Conservation (phyloP, 2,888 invertebrate genomes). For the Brassicogethes aeneus region DNA sequence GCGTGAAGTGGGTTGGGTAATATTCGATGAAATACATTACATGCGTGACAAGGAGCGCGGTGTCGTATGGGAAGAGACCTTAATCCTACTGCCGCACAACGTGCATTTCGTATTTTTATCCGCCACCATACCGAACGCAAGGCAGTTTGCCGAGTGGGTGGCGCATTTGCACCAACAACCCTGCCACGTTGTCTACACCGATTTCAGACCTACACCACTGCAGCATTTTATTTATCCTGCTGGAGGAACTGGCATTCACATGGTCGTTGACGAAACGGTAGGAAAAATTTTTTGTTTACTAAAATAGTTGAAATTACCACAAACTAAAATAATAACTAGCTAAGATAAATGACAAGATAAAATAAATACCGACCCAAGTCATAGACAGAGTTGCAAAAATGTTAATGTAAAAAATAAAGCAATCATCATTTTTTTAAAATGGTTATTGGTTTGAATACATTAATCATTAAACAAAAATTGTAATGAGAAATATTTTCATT, state of each 20-base stretch:
- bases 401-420: no score
- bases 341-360: no score
- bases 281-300: not conserved
- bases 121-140: constrained; percentile 97
- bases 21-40: constrained; percentile 99
- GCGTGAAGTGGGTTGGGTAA: constrained; percentile 99
- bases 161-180: constrained; percentile 91
- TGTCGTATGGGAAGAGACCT: constrained; percentile 99
- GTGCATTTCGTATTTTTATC: constrained; percentile 98
- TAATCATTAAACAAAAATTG: no score
- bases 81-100: constrained; percentile 93
- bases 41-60: constrained; percentile 99
- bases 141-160: constrained; percentile 94
- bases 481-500: no score
- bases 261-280: constrained; percentile 88
- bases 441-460: no score
- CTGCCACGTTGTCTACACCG: constrained; percentile 98
- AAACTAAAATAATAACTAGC: no score
- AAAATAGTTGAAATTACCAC: no score
- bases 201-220: constrained; percentile 92
- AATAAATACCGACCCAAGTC: no score
- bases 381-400: no score
- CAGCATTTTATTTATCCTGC: constrained; percentile 98
- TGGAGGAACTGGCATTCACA: constrained; percentile 91
- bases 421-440: no score